phyloP scores from a whole-genome alignment of 2,888 invertebrate genomes.

The Smittia aterrima region DNA sequence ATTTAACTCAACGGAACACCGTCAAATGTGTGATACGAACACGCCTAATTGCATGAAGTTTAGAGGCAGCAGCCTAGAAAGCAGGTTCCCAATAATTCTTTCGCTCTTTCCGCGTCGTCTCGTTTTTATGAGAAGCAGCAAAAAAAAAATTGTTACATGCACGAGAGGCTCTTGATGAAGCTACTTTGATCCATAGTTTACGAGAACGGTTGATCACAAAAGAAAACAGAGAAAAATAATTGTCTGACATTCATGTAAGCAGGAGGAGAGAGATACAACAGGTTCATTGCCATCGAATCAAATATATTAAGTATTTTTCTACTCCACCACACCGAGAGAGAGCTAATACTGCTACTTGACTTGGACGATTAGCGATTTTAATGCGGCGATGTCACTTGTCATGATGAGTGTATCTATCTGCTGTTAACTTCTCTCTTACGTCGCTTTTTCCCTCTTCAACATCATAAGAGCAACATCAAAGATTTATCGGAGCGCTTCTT shows the following conservation, averaged over 20 bases:
- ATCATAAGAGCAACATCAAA: neutral
- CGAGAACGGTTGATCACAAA: conserved; percentile 38
- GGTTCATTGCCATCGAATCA: conserved; percentile 39
- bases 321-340: conserved; percentile 7
- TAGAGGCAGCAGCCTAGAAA: neutral
- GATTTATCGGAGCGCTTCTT: conserved; percentile 34
- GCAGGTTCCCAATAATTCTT: neutral
- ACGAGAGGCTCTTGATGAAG: neutral
- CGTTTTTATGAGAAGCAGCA: neutral
- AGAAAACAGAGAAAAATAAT: conserved; percentile 35
- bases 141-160: neutral
- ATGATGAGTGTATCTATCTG: conserved; percentile 38
- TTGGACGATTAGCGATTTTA: conserved; percentile 39
- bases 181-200: conserved; percentile 23
- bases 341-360: conserved; percentile 41
- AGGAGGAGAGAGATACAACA: conserved; percentile 35
- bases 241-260: conserved; percentile 40
- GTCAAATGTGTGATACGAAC: conserved; percentile 17
- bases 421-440: conserved; percentile 20
- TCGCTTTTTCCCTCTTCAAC: conserved; percentile 9
- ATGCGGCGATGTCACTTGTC: conserved; percentile 41
- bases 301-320: conserved; percentile 17
- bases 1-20: neutral
- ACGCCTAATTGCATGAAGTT: conserved; percentile 14
- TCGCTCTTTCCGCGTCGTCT: neutral